phyloP scores from a whole-genome alignment of 2,113 vertebrate species.

The Sula dactylatra region DNA sequence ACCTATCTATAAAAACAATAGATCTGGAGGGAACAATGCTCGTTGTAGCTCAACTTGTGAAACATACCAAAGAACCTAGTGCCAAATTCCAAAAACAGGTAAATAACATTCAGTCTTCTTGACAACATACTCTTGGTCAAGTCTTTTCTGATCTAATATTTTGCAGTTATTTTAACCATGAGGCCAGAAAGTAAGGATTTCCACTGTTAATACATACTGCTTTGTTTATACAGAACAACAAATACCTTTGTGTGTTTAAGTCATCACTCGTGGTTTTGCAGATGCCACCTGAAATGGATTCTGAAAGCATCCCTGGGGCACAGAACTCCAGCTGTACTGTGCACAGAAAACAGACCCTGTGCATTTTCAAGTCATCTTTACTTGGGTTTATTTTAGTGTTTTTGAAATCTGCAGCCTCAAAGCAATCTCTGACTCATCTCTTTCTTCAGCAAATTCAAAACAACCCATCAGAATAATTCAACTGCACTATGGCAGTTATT shows the following conservation, averaged over 20 bases:
- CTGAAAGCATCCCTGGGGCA: slow-evolving; percentile 5
- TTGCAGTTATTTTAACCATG: not conserved
- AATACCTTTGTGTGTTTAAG: not conserved
- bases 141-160: not conserved
- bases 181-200: not conserved
- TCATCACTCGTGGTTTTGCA: not conserved
- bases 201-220: not conserved
- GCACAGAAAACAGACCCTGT: not conserved
- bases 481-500: not conserved
- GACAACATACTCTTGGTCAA: not conserved
- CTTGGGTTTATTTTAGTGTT: not conserved
- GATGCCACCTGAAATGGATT: slow-evolving; percentile 23
- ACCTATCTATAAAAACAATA: not conserved
- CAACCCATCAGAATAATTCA: slow-evolving; percentile 48
- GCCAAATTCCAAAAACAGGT: not conserved
- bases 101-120: not conserved
- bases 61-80: rapidly evolving
- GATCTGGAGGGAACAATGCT: not conserved
- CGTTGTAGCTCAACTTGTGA: not conserved
- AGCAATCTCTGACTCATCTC: slow-evolving; percentile 61
- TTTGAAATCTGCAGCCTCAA: slow-evolving; percentile 40
- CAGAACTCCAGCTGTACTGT: not conserved
- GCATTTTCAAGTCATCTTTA: not conserved
- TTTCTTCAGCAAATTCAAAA: slow-evolving; percentile 51
- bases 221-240: not conserved